Evolutionary conservation across 2,888 invertebrate genomes (phyloP), one percentile per base, ranked within the genome.

Genomic region (Chesias legatella): DNA sequence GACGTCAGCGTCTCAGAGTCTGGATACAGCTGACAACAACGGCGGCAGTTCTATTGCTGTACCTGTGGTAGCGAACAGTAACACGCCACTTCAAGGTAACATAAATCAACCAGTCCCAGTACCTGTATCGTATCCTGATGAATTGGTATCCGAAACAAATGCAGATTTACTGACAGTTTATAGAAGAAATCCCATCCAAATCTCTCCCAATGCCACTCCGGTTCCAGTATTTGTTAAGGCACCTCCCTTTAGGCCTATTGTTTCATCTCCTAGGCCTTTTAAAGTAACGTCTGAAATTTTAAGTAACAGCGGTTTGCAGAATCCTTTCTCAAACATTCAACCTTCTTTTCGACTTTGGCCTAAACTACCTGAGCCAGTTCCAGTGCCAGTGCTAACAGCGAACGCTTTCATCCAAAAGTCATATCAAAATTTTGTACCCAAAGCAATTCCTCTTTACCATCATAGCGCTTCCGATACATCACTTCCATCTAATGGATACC

Each of bases 221-320:
- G 10, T 45, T 20, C 36, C 45, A 7, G 34, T 39, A 1, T 25
- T 44, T 7, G 40, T 45, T 10, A 45, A 45, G 27, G 33, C 32
- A 21, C 28, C 38, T n/a, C 28, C 31, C 7, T 50, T 30, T 45
- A 37, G 26, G 7, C 22, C 43, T 20, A 29, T 13, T 6, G 1
- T 30, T 2, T 47, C 53, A 1, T 44, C 53, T 6, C 48, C 53
- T 24, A 46, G 33, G 23, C 46, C 50, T n/a, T 38, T 48, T 5
- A 10, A 27, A n/a, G n/a, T n/a, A n/a, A n/a, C n/a, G n/a, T n/a
- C 22, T 7, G 27, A 31, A 21, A 6, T 9, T 6, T 20, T 7
- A 10, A 10, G 25, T 11, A 10, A 24, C 8, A 33, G 26, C 3
- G 23, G 11, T 21, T 27, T 40, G 5, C 29, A 13, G 26, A 45